phyloP scores from a whole-genome alignment of 2,797 vertebrate species.

The Pseudochirops corinnae region DNA sequence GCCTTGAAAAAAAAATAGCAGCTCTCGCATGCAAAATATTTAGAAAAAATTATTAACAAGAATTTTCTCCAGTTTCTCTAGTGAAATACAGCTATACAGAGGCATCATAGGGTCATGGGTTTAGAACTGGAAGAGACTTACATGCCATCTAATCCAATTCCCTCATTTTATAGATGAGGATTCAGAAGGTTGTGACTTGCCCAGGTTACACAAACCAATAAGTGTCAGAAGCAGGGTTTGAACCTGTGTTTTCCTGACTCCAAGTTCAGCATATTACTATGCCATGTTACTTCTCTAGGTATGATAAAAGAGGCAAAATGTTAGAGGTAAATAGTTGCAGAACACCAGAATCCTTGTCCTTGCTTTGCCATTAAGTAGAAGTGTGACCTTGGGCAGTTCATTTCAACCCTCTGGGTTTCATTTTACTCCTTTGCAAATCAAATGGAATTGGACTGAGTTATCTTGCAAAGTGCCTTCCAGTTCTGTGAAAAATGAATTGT shows the following conservation, averaged over 20 bases:
- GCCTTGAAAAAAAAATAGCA: not conserved
- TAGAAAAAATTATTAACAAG: not conserved
- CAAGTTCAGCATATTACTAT: not conserved
- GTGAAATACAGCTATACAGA: not conserved
- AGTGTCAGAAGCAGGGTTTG: not conserved
- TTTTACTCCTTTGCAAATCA: not conserved
- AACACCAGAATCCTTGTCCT: not conserved
- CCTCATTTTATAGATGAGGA: not conserved
- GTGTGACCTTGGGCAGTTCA: not conserved
- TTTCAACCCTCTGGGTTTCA: not conserved
- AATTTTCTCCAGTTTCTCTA: not conserved
- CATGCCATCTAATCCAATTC: not conserved
- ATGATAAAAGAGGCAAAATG: not conserved
- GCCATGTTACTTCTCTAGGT: not conserved
- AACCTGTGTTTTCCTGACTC: not conserved
- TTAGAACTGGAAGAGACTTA: not conserved
- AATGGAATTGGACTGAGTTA: not conserved
- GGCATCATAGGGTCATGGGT: not conserved
- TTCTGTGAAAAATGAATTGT: constrained; percentile 26
- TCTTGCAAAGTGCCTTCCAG: not conserved
- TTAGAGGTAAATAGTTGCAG: not conserved
- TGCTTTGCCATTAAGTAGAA: not conserved
- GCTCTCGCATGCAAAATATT: not conserved
- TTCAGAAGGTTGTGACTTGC: not conserved
- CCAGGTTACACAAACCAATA: not conserved